phyloP scores from a whole-genome alignment of 2,113 vertebrate genomes.

The Pangasianodon hypophthalmus region DNA sequence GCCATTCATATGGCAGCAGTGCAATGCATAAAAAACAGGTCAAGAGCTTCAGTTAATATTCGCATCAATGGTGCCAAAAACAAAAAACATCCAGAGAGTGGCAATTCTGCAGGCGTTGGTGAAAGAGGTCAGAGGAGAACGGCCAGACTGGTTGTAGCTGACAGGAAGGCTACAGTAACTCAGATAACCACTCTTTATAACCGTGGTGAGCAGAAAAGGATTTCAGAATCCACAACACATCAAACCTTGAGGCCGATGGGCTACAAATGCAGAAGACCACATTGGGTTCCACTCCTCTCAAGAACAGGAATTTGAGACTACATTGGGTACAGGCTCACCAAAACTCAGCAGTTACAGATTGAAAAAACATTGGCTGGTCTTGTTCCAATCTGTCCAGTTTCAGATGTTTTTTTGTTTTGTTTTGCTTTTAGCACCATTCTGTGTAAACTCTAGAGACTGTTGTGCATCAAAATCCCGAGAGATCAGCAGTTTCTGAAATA shows the following conservation, averaged over 20 bases:
- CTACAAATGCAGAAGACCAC: background rate
- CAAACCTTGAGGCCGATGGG: background rate
- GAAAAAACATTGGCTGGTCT: background rate
- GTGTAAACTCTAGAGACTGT: background rate
- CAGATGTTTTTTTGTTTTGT: too few relatives aligned
- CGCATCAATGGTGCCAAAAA: background rate
- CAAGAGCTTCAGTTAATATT: background rate
- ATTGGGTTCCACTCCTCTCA: background rate
- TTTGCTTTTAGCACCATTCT: background rate
- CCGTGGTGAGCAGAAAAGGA: background rate
- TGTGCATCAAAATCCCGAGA: background rate
- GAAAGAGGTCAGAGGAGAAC: background rate
- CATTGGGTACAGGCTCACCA: background rate
- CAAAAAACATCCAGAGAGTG: background rate
- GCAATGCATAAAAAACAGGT: background rate
- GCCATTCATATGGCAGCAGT: background rate
- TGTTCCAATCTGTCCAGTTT: background rate
- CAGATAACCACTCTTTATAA: background rate
- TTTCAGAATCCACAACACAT: background rate
- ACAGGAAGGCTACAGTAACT: background rate
- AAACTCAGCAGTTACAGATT: background rate
- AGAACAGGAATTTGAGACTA: background rate
- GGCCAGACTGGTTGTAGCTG: background rate
- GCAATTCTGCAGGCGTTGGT: background rate
- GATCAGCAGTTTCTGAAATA: background rate